Percentiles rank a stretch among this genome's conserved stretches.
Conservation (phyloP, 2,113 vertebrate species). For the Rostratula benghalensis region DNA sequence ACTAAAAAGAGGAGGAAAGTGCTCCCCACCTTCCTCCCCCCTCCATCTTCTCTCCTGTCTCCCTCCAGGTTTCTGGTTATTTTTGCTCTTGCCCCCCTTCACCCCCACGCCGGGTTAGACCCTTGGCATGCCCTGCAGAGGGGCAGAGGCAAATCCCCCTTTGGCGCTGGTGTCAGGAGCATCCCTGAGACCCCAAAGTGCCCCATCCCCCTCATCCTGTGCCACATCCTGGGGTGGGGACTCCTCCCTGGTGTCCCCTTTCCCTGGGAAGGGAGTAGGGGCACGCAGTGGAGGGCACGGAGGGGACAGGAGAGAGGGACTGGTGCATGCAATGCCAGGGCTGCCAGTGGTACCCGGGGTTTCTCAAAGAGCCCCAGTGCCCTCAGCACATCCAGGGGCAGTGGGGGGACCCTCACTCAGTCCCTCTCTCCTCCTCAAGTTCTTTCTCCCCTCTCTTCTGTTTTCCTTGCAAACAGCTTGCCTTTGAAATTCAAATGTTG, state of each 20-base stretch:
- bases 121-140: not conserved
- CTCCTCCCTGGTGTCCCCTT: accelerated
- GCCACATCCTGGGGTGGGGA: not conserved
- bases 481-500: slow-evolving; percentile 77
- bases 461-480: slow-evolving; percentile 50
- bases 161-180: accelerated
- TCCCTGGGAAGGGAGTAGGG: not conserved
- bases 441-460: not conserved
- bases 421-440: not conserved
- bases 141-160: not conserved
- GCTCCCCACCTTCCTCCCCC: not conserved
- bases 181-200: not conserved
- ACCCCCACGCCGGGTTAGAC: accelerated
- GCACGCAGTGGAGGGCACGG: accelerated
- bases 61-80: not conserved
- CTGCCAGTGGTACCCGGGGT: accelerated
- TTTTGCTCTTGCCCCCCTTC: not conserved
- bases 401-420: not conserved
- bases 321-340: accelerated
- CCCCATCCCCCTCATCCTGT: accelerated
- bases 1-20: not conserved
- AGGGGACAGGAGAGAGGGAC: no score
- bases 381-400: not conserved
- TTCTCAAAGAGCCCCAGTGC: accelerated
- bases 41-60: not conserved